These are phyloP conservation scores for Lycopodina hypogea DNA, from an alignment of 37 sponge, comb jelly and placozoan species.

Conservation along the genomic window DNA sequence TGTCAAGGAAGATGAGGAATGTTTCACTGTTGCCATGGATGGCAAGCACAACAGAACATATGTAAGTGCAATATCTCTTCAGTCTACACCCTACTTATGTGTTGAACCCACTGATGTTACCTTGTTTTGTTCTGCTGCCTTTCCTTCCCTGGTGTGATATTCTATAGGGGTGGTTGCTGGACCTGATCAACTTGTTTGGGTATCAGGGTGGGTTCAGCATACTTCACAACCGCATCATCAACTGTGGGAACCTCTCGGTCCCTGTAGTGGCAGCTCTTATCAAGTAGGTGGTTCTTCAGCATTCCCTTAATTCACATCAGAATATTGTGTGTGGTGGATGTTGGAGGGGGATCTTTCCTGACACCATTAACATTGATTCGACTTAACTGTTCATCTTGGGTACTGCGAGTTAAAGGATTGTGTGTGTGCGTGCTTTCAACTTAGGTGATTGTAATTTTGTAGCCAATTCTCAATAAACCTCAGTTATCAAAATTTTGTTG, in stretches of 20 bases:
- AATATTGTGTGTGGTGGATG: too few relatives aligned
- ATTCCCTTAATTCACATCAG: too few relatives aligned
- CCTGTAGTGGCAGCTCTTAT: constrained; percentile 76
- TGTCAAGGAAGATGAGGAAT: constrained; percentile 6
- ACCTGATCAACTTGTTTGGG: constrained; percentile 92
- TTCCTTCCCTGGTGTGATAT: not conserved
- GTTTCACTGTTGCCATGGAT: constrained; percentile 33
- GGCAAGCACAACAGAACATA: constrained; percentile 22
- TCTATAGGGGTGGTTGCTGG: constrained; percentile 84
- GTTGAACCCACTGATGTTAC: too few relatives aligned
- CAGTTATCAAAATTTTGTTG: too few relatives aligned
- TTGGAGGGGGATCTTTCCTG: too few relatives aligned
- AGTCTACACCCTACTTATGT: too few relatives aligned
- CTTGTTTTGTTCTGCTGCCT: too few relatives aligned
- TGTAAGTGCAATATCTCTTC: constrained; percentile 11
- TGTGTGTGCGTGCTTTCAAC: too few relatives aligned
- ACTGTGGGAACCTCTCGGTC: constrained; percentile 61
- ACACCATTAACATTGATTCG: too few relatives aligned
- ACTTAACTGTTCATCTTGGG: not conserved
- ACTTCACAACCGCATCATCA: constrained; percentile 61
- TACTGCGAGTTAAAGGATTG: not conserved
- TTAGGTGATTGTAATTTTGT: too few relatives aligned
- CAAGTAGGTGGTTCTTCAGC: constrained; percentile 48
- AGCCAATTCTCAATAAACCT: too few relatives aligned
- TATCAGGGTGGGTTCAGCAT: constrained; percentile 69